Evolutionary conservation across 2,113 vertebrate genomes (phyloP), one percentile per base, ranked within the genome.

Genomic region (Osmerus mordax): DNA sequence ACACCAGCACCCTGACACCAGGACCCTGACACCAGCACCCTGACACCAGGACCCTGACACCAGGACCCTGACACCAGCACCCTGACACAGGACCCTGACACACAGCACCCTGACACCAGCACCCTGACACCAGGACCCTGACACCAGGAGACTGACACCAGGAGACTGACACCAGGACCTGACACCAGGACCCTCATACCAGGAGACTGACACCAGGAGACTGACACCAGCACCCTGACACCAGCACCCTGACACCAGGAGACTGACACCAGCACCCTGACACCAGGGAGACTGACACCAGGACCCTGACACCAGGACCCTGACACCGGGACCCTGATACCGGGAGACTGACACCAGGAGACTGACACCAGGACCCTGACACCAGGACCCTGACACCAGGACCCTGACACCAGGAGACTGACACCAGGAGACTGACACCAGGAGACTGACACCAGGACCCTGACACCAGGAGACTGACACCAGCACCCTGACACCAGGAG

Each of bases 1-100:
- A 21, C 21, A 21, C 21, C 21, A 93, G 89, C 89, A 88, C 78
- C 85, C 78, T 67, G 78, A 83, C 77, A 81, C 82, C 83, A 81
- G 21, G 21, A 21, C 21, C 21, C 21, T 21, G 21, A 21, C 21
- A 21, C 21, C 21, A 21, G 21, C 0, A 21, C 21, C 21, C 21
- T 21, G 21, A 21, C 21, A 21, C 21, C 21, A 21, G 21, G 21
- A 21, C 21, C 21, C 21, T 21, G 21, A 21, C 0, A 21, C 21
- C 21, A 21, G 21, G 21, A 21, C 21, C 21, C 21, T 21, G 21
- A 21, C 21, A 21, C 21, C 21, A 21, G 21, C 71, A 80, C 66
- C 52, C 67, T 84, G 81, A 81, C 81, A 86, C 83, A 84, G 80
- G 86, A 83, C 3, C 2, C 29, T 32, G 29, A 32, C 29, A 32